A percentile compares a stretch with the other conserved stretches of the same genome.
phyloP scores from a whole-genome alignment of 2,888 invertebrate genomes.

The Xestobium rufovillosum region DNA sequence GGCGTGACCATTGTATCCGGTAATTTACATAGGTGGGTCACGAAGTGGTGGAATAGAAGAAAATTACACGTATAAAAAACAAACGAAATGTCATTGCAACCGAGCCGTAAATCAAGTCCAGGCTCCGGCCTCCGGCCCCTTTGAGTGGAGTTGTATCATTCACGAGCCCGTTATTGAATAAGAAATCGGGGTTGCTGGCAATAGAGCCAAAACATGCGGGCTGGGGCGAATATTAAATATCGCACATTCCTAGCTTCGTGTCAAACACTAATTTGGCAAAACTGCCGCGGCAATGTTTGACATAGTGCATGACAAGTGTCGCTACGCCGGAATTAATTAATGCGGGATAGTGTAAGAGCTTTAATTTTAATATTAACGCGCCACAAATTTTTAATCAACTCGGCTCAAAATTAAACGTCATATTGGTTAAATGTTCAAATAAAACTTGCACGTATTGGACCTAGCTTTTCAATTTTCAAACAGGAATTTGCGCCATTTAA shows the following conservation, averaged over 20 bases:
- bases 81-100: background rate
- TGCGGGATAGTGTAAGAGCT: slow-evolving; percentile 29
- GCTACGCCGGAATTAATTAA: slow-evolving; percentile 37
- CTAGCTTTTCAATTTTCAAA: no score
- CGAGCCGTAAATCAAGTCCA: background rate
- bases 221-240: slow-evolving; percentile 3
- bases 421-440: slow-evolving; percentile 34
- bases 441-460: no score
- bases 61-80: background rate
- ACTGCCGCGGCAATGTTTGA: slow-evolving; percentile 36
- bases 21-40: no score
- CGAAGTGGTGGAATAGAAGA: no score
- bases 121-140: no score
- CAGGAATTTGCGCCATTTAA: no score
- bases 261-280: slow-evolving; percentile 31
- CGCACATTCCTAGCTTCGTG: slow-evolving; percentile 25
- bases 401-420: slow-evolving; percentile 31
- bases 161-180: background rate
- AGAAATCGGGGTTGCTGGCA: no score
- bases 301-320: slow-evolving; percentile 37
- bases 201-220: slow-evolving; percentile 5
- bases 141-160: slow-evolving; percentile 1
- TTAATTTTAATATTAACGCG: slow-evolving; percentile 39
- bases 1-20: no score
- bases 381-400: slow-evolving; percentile 39